Base-by-base conservation (phyloP, 2,113 vertebrate species). In the Edolisoma coerulescens region DNA sequence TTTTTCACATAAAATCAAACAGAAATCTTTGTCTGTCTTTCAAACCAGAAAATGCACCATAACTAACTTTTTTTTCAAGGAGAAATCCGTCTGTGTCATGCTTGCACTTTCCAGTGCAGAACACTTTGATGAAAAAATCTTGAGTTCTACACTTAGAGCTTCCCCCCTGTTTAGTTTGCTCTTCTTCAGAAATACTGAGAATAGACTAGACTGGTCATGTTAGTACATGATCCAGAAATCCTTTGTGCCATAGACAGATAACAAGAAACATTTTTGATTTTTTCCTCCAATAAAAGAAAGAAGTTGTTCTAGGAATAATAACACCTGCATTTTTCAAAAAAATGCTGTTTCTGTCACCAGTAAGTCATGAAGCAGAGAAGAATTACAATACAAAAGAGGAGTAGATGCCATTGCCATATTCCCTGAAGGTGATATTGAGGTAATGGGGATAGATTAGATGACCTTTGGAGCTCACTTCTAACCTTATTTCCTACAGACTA, bases 381-480 rank as follows among this genome's bases (percentile, higher is more conserved):
- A 95, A 89, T 91, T 75, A 82, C 84, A 94, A 89, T 68, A 92
- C n/a, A 87, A 64, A 87, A 87, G 73, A 84, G 64, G 52, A 77
- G 69, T 23, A 60, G 73, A 84, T 75, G 84, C 37, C 77, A 79
- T 26, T 95, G 89, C 91, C 84, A 61, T 94, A 92, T 89, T 96
- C 89, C 96, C 93, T 94, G 78, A 92, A 96, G 95, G 88, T 95
- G 96, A 93, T 95, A 95, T 12, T 76, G 88, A 95, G 79, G 96
- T 95, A 97, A 97, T 95, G 71, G 94, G 82, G 90, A 94, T 80
- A 97, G 96, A 97, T 97, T 94, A 97, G 95, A 96, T 97, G 96
- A 97, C 96, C 96, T 97, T 93, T 90, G 79, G 75, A 96, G 90
- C 85, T 96, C 92, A 85, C 88, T 94, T 90, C 79, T 96, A 95